Percentiles rank a stretch among this genome's conserved stretches.
Evolutionary conservation across 2,113 vertebrate species (phyloP).

Genomic region (Caretta caretta): DNA sequence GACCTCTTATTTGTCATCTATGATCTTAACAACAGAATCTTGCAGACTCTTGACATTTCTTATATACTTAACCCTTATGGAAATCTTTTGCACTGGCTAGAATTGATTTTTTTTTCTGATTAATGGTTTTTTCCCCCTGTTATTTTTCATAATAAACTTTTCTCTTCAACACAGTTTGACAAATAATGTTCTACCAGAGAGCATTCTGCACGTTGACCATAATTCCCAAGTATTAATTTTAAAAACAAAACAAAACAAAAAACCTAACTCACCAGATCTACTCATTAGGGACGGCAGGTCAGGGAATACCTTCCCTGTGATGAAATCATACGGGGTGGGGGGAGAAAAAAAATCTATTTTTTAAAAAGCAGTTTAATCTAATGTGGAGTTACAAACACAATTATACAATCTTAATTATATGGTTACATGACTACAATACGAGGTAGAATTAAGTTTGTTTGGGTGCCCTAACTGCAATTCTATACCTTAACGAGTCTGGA

Average conservation of each 20-base stretch:
- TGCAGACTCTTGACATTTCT: not conserved
- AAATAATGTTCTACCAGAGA: constrained; percentile 36
- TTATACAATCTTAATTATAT: not conserved
- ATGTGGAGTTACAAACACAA: not conserved
- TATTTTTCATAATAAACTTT: constrained; percentile 40
- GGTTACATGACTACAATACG: not conserved
- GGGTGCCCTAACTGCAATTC: not conserved
- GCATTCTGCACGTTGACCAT: constrained; percentile 18
- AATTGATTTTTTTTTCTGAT: not conserved
- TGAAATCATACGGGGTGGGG: not conserved
- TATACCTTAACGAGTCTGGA: not conserved
- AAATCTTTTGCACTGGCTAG: not conserved
- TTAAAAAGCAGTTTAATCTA: not conserved
- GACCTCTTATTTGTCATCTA: not conserved
- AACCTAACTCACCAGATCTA: not conserved
- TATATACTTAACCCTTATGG: constrained; percentile 6
- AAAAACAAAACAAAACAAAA: not conserved
- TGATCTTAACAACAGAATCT: not conserved
- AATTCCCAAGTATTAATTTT: not conserved
- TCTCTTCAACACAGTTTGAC: not conserved
- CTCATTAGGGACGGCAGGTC: not conserved
- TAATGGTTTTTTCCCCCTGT: not conserved
- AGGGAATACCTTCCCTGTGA: not conserved
- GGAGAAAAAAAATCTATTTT: not conserved
- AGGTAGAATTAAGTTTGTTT: not conserved